Evolutionary conservation across 2,888 invertebrate species (phyloP).

Genomic region (Meiosimyza decipiens): DNA sequence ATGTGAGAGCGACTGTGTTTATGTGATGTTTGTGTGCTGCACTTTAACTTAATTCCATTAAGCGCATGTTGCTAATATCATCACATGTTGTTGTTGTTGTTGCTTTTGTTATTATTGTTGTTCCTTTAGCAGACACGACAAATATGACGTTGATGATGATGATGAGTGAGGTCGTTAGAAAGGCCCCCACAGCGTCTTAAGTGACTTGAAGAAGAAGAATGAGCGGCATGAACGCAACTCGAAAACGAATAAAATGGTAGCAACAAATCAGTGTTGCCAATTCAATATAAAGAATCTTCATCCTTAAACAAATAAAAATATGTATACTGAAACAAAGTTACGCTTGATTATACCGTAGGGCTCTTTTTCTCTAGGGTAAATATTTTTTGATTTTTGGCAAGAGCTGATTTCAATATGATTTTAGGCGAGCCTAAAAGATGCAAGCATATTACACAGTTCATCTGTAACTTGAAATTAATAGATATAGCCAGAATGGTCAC

Average conservation of each 20-base stretch:
- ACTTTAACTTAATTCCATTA: constrained; percentile 58
- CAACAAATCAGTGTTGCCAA: not conserved
- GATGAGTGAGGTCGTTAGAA: constrained; percentile 10
- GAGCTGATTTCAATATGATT: too few species aligned
- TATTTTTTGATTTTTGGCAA: too few species aligned
- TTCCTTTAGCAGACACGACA: constrained; percentile 39
- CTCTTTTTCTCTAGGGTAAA: too few species aligned
- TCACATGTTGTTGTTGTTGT: constrained; percentile 39
- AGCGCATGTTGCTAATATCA: constrained; percentile 59
- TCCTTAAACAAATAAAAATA: too few species aligned
- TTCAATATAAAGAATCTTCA: constrained; percentile 12
- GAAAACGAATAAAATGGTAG: not conserved
- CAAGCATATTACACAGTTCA: too few species aligned
- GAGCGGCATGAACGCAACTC: constrained; percentile 20
- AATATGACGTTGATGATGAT: constrained; percentile 4
- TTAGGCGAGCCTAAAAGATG: too few species aligned
- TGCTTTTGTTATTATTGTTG: constrained; percentile 19
- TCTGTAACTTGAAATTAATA: too few species aligned
- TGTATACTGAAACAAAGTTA: too few species aligned
- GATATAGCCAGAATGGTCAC: too few species aligned
- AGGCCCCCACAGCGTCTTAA: constrained; percentile 27
- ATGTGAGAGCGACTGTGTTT: constrained; percentile 36
- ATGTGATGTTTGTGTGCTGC: constrained; percentile 37
- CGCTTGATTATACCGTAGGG: too few species aligned
- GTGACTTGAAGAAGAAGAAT: constrained; percentile 10